Evolutionary conservation across 2,113 vertebrate genomes (phyloP).

Genomic region (Stercorarius parasiticus): DNA sequence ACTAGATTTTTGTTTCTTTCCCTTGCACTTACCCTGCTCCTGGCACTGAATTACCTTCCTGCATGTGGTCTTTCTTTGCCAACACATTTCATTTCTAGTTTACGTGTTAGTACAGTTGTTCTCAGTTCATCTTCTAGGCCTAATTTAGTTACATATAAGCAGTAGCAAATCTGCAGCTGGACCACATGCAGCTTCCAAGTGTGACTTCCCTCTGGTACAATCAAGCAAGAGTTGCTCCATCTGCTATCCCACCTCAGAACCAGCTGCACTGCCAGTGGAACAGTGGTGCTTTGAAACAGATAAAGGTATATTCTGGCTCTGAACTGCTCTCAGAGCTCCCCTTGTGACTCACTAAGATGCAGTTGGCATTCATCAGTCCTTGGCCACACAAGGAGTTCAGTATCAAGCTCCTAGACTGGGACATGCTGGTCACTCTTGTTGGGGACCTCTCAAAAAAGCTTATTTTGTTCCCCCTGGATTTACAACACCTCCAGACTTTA

Average conservation of each 20-base stretch:
- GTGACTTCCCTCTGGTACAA: neutral
- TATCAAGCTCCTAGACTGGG: neutral
- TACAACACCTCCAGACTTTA: neutral
- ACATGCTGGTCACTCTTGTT: neutral
- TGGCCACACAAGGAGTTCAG: neutral
- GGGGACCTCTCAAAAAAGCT: neutral
- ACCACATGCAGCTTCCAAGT: neutral
- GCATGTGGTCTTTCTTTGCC: neutral
- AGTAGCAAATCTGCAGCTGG: neutral
- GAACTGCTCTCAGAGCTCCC: neutral
- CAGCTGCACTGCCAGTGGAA: neutral
- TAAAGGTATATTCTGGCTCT: neutral
- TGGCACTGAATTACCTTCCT: neutral
- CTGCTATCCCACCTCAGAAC: neutral
- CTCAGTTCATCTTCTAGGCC: neutral
- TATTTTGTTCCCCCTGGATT: neutral
- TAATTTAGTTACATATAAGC: neutral
- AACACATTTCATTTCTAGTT: neutral
- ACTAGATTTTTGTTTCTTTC: neutral
- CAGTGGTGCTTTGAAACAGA: neutral
- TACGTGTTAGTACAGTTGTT: neutral
- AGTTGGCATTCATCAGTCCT: neutral
- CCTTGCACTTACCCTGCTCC: neutral
- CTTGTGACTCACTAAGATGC: neutral
- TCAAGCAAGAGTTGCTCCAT: neutral